Evolutionary conservation across 2,888 invertebrate species (phyloP), one percentile per base, ranked within the genome.

Genomic region (Ichneumoninae sp.): DNA sequence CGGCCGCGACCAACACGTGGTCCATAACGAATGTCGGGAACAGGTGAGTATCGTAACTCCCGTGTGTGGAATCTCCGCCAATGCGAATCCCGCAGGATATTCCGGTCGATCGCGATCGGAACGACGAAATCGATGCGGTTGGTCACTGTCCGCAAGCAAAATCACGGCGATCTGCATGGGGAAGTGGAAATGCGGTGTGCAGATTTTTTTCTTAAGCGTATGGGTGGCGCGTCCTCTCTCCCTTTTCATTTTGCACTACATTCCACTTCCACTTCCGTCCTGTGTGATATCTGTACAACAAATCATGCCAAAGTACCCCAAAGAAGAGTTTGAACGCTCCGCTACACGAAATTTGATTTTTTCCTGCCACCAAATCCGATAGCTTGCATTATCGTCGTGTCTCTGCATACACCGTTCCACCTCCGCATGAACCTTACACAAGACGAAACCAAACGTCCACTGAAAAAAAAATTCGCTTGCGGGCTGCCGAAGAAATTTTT

Each of bases 1-100:
- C 83, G 75, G 68, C 70, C 60, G 63, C 74, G 82, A 78, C 83
- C 85, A 85, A 87, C 82, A 83, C 80, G 82, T 87, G 85, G 77
- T 87, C 80, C 80, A 80, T 79, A 81, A 79, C 70, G 69, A 78
- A 81, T 83, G 47, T 71, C 65, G 60, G 69, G 52, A 77, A 63
- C 75, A 50, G 74, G 47, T 63, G 70, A 78, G 68, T 80, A 74
- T 83, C 50, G 70, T 81, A 65, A 68, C 26, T 74, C 60, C 69
- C 60, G 66, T 54, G 50, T 57, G 57, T 7, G 57, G 26, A 57
- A 57, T 57, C 57, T 26, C 57, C 10, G 26, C 26, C 10, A 57
- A 57, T 50, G 47, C 50, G 40, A 30, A 47, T 76, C 63, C 50
- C 30, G 1, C 54, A 69, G 47, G 22, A 50, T 19, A 33, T 26